Evolutionary conservation across 2,113 vertebrate species (phyloP).

Genomic region (Trichomycterus rosablanca): DNA sequence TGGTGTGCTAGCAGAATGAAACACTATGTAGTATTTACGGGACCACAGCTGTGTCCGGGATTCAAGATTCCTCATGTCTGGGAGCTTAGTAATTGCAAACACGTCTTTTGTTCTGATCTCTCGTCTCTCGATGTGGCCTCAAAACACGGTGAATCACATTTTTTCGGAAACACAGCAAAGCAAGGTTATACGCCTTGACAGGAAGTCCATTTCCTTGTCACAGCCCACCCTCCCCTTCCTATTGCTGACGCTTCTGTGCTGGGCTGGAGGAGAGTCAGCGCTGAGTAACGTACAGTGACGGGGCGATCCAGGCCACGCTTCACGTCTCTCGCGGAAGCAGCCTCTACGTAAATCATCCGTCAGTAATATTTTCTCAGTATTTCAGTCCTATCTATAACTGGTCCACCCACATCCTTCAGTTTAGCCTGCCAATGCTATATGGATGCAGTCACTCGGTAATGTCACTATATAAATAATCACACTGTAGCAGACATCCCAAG

Average conservation of each 20-base stretch:
- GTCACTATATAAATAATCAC: not conserved
- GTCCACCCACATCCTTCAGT: not conserved
- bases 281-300: not conserved
- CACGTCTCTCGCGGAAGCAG: not conserved
- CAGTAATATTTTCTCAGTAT: not conserved
- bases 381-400: not conserved
- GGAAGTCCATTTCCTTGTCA: constrained; percentile 12
- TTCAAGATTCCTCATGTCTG: too few relatives aligned
- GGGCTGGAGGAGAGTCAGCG: not conserved
- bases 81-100: too few relatives aligned
- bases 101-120: too few relatives aligned
- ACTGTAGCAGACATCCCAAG: not conserved
- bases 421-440: not conserved
- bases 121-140: too few relatives aligned
- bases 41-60: too few relatives aligned
- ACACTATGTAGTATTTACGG: too few relatives aligned
- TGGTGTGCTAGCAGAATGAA: too few relatives aligned
- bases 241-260: not conserved
- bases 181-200: too few relatives aligned
- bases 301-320: not conserved
- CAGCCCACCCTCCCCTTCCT: not conserved
- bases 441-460: not conserved
- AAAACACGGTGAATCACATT: too few relatives aligned
- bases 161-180: too few relatives aligned
- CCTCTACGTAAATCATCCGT: not conserved